Base-by-base conservation (phyloP, 1,140 invertebrate species). In the Triops longicaudatus region DNA sequence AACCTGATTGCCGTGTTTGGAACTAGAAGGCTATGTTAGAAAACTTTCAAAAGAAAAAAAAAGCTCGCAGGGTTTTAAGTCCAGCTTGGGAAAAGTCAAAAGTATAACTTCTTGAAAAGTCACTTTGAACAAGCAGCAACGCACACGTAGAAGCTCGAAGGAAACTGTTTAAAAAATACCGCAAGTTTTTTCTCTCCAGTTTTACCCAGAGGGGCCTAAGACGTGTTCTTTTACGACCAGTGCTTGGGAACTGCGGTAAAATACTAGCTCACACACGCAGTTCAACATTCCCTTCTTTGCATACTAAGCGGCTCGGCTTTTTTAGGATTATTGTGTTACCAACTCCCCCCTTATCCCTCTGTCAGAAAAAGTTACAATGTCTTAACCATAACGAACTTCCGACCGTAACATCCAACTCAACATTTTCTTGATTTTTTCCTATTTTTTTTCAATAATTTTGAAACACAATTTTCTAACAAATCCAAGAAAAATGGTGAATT, bases 1-100 rank as follows among this genome's bases (percentile, higher is more conserved):
- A 63, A 63, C 50, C 50, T 63, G 50, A 63, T 63, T 63, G 50
- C 50, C 50, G 50, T 63, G 50, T 63, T 63, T 63, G 50, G 50
- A 63, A 63, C 50, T 63, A 63, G 50, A 63, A 63, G 50, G 50
- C 50, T 63, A 63, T 17, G 50, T 63, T 12, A 63, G 50, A 63
- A 63, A 63, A 63, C 31, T 63, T 22, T 63, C 7, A 22, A 63
- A 44, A 44, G 17, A 44, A 44, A 44, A 63, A 63, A 22, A 5
- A 5, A 63, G n/a, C 50, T 63, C 22, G 50, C n/a, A 63, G 50
- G 50, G 10, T 63, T 22, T 63, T 17, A 22, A 22, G 17, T 63
- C 50, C 17, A 63, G 50, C 50, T 63, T 63, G 50, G 50, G 50
- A 63, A 63, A 63, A 63, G 50, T 63, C 50, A 63, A 63, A 63